phyloP scores from a whole-genome alignment of 2,797 vertebrate species.

The Menidia menidia region DNA sequence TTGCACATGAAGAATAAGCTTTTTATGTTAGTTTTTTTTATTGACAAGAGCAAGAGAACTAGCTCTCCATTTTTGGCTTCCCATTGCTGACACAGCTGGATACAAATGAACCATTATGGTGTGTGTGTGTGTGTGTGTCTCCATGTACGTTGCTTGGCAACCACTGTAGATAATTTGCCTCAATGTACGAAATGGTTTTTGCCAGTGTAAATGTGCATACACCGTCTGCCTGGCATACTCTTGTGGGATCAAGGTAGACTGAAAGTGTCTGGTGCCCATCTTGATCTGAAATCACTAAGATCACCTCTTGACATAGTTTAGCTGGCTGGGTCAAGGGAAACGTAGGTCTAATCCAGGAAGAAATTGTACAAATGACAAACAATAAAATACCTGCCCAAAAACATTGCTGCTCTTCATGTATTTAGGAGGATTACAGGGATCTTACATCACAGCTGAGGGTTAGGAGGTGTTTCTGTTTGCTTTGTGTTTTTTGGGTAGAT shows the following conservation, averaged over 20 bases:
- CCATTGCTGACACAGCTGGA: slow-evolving; percentile 73
- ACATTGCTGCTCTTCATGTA: slow-evolving; percentile 28
- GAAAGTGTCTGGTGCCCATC: slow-evolving; percentile 9
- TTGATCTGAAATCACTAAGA: slow-evolving; percentile 29
- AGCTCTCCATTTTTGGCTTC: slow-evolving; percentile 43
- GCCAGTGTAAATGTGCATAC: slow-evolving; percentile 22
- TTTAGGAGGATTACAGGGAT: slow-evolving; percentile 50
- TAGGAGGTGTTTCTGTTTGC: slow-evolving; percentile 17
- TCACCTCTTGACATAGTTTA: slow-evolving; percentile 15
- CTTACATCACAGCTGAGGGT: slow-evolving; percentile 35
- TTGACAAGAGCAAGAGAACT: slow-evolving; percentile 19
- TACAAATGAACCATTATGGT: slow-evolving; percentile 66
- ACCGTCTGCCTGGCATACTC: slow-evolving; percentile 16
- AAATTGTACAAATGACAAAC: slow-evolving; percentile 15
- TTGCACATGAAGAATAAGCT: background rate
- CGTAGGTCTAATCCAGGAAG: background rate
- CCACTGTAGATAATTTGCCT: slow-evolving; percentile 60
- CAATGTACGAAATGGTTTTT: slow-evolving; percentile 46
- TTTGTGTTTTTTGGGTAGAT: slow-evolving; percentile 7
- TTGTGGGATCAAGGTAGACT: slow-evolving; percentile 9
- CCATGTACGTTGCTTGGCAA: slow-evolving; percentile 67
- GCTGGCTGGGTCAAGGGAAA: background rate
- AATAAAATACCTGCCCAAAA: slow-evolving; percentile 21
- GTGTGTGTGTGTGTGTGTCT: slow-evolving; percentile 52
- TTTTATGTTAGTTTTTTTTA: slow-evolving; percentile 6